phyloP scores from a whole-genome alignment of 1,140 invertebrate species.

The Bombus affinis region DNA sequence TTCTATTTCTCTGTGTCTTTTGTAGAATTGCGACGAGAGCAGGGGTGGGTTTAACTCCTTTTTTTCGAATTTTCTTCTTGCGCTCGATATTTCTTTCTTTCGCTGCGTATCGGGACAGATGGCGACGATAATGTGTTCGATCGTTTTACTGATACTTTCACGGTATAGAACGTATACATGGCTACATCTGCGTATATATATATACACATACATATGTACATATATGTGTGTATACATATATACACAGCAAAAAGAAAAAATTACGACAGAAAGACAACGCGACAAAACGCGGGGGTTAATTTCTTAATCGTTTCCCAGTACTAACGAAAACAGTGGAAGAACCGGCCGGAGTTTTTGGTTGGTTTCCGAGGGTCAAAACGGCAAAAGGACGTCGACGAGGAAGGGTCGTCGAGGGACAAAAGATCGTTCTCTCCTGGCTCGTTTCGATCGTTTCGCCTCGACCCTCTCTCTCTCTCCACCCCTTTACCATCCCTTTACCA shows the following conservation, averaged over 20 bases:
- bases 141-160: neutral
- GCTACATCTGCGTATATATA: neutral
- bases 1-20: neutral
- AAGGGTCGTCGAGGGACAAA: slow-evolving; percentile 58
- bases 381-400: slow-evolving; percentile 24
- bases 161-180: no score
- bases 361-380: neutral
- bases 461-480: neutral
- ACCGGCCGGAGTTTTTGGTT: neutral
- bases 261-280: neutral
- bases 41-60: neutral
- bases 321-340: neutral
- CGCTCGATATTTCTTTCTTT: neutral
- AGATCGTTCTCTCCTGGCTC: slow-evolving; percentile 47
- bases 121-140: neutral
- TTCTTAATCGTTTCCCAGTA: slow-evolving; percentile 27
- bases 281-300: neutral
- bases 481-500: neutral
- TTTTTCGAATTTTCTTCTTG: neutral
- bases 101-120: neutral
- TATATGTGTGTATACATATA: neutral
- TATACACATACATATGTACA: neutral
- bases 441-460: slow-evolving; percentile 39
- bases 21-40: neutral
- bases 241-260: no score